A percentile compares a stretch with the other conserved stretches of the same genome.
These are phyloP conservation scores for Elmis aenea DNA, from an alignment of 2,888 invertebrate genomes.

Conservation along the genomic window DNA sequence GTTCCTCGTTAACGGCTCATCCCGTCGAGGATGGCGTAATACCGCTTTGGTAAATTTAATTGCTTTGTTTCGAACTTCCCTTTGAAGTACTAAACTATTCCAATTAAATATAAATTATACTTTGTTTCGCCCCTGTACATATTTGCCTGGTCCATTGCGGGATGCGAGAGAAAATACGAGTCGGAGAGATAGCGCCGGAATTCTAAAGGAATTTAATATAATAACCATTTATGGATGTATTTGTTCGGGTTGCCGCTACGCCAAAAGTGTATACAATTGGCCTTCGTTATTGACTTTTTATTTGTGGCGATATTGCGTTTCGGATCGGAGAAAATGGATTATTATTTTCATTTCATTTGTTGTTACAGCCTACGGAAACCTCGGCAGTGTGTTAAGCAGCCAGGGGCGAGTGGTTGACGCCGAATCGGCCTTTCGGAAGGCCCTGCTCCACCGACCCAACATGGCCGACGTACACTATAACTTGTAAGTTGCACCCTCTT, in stretches of 20 bases:
- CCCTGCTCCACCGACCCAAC: slow-evolving; percentile 85
- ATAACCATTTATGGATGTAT: slow-evolving; percentile 15
- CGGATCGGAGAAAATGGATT: too few relatives aligned
- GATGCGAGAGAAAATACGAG: slow-evolving; percentile 9
- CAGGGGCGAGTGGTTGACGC: slow-evolving; percentile 85
- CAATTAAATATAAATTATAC: slow-evolving; percentile 24
- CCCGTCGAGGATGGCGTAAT: slow-evolving; percentile 8
- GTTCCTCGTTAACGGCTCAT: slow-evolving; percentile 12
- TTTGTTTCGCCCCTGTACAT: slow-evolving; percentile 20
- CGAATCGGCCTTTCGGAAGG: slow-evolving; percentile 85
- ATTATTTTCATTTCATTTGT: slow-evolving; percentile 11
- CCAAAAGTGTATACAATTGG: not conserved
- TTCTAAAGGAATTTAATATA: slow-evolving; percentile 18
- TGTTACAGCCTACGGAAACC: slow-evolving; percentile 87
- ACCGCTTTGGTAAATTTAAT: slow-evolving; percentile 17
- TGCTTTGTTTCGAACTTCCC: slow-evolving; percentile 19
- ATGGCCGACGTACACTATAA: slow-evolving; percentile 99
- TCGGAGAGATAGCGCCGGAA: slow-evolving; percentile 6
- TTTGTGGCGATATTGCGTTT: too few relatives aligned
- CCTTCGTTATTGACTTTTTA: not conserved
- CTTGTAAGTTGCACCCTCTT: slow-evolving; percentile 70
- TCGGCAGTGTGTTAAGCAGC: slow-evolving; percentile 90
- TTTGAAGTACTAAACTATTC: slow-evolving; percentile 23
- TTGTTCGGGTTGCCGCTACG: not conserved
- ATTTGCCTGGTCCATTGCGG: slow-evolving; percentile 17